Conservation (phyloP, 2,797 vertebrate genomes). For the Eremophila alpestris region DNA sequence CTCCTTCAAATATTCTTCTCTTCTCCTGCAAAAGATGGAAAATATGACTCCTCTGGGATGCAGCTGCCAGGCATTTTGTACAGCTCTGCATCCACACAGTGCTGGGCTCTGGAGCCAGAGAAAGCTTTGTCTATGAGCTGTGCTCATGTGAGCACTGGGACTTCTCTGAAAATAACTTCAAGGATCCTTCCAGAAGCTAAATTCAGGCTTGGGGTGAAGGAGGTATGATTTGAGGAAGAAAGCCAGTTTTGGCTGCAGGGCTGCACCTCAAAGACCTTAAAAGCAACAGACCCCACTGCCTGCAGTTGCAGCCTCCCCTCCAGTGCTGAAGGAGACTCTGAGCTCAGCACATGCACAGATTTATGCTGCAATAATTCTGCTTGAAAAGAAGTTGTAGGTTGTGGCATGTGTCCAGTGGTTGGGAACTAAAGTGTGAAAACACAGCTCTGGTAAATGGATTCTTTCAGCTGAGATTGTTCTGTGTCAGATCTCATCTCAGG, state of each 20-base stretch:
- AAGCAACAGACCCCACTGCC: neutral
- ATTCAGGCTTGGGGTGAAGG: neutral
- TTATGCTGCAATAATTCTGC: neutral
- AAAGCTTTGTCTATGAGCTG: neutral
- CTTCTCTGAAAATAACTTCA: neutral
- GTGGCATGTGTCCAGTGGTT: neutral
- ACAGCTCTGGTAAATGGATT: neutral
- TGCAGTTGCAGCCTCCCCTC: neutral
- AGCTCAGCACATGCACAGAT: fast-evolving
- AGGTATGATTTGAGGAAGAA: neutral
- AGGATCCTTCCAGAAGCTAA: neutral
- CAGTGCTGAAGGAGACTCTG: neutral
- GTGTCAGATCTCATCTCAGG: neutral
- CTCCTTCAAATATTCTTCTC: neutral
- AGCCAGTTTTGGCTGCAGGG: neutral
- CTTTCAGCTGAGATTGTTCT: neutral
- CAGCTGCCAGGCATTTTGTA: neutral
- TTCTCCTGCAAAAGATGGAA: neutral
- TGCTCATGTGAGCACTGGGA: neutral
- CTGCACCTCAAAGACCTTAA: neutral
- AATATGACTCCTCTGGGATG: neutral
- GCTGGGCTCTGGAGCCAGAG: neutral
- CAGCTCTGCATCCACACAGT: neutral
- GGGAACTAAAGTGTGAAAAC: neutral
- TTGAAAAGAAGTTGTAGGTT: neutral